Evolutionary conservation across 2,113 vertebrate species (phyloP).

Genomic region (Limanda limanda): DNA sequence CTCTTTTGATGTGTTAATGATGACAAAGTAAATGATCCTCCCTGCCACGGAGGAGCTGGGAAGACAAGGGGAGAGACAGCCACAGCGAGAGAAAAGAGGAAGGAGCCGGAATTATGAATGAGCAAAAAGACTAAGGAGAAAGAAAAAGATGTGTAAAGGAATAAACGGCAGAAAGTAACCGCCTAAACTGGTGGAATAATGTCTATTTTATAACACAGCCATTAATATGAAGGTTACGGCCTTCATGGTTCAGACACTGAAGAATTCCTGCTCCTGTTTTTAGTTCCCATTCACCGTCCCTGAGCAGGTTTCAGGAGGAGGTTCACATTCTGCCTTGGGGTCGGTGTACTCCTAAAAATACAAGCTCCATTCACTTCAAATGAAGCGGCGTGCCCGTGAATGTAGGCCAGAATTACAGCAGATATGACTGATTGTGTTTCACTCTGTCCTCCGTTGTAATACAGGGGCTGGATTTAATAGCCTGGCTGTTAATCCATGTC

Average conservation of each 20-base stretch:
- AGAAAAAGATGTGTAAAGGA: background rate
- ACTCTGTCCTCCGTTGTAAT: slow-evolving; percentile 48
- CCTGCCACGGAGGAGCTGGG: slow-evolving; percentile 36
- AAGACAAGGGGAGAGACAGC: slow-evolving; percentile 25
- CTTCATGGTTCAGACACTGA: slow-evolving; percentile 38
- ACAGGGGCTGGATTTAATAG: slow-evolving; percentile 66
- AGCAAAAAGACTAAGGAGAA: background rate
- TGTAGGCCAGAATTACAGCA: slow-evolving; percentile 57
- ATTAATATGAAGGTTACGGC: slow-evolving; percentile 41
- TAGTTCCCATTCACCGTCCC: slow-evolving; percentile 40
- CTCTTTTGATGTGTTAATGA: slow-evolving; percentile 79
- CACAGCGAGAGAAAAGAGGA: background rate
- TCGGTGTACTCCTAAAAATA: slow-evolving; percentile 35
- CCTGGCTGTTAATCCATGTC: slow-evolving; percentile 75
- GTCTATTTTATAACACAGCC: slow-evolving; percentile 21
- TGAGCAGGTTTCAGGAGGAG: slow-evolving; percentile 44
- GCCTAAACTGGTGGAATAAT: slow-evolving; percentile 28
- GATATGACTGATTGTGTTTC: slow-evolving; percentile 59
- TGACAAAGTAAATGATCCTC: slow-evolving; percentile 71
- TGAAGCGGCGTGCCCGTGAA: slow-evolving; percentile 33
- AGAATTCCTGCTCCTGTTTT: slow-evolving; percentile 38
- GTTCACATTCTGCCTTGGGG: slow-evolving; percentile 41
- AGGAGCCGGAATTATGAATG: background rate
- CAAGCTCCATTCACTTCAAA: slow-evolving; percentile 53
- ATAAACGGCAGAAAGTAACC: slow-evolving; percentile 13